A percentile compares a stretch with the other conserved stretches of the same genome.
Evolutionary conservation across 1,140 invertebrate species (phyloP).

Genomic region (Magallana angulata): DNA sequence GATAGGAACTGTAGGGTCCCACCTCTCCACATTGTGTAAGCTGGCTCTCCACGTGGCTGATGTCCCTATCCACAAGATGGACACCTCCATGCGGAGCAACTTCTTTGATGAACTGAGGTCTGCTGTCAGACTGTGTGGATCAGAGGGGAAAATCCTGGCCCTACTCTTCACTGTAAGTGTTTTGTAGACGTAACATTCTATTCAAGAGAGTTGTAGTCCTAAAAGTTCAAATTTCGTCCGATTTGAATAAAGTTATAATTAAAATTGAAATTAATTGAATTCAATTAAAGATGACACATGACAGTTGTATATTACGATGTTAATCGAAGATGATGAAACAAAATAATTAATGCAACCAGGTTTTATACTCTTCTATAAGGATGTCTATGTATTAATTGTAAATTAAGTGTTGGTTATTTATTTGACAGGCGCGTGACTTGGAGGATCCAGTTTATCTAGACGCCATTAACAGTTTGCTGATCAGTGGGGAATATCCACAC

Average conservation of each 20-base stretch:
- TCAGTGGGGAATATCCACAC: constrained; percentile 78
- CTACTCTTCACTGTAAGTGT: constrained; percentile 76
- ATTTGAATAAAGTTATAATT: no score
- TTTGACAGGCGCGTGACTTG: constrained; percentile 73
- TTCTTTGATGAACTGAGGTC: constrained; percentile 79
- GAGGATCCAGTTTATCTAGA: constrained; percentile 76
- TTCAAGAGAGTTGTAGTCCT: no score
- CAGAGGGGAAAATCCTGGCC: constrained; percentile 76
- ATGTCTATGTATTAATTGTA: no score
- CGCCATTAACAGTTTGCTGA: constrained; percentile 78
- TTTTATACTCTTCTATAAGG: no score
- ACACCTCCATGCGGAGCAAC: constrained; percentile 76
- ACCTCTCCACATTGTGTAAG: constrained; percentile 75
- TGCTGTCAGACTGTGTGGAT: constrained; percentile 77
- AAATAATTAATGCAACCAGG: no score
- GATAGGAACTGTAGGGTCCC: constrained; percentile 77
- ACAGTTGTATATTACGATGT: no score
- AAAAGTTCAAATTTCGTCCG: no score
- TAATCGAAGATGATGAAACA: no score
- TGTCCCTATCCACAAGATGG: constrained; percentile 74
- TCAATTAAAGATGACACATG: no score
- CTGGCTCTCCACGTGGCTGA: constrained; percentile 78
- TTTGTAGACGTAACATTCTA: neutral
- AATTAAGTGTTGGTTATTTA: no score
- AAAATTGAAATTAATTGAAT: no score